A percentile compares a stretch with the other conserved stretches of the same genome.
Conservation (phyloP, 2,113 vertebrate species). For the Gambusia affinis region DNA sequence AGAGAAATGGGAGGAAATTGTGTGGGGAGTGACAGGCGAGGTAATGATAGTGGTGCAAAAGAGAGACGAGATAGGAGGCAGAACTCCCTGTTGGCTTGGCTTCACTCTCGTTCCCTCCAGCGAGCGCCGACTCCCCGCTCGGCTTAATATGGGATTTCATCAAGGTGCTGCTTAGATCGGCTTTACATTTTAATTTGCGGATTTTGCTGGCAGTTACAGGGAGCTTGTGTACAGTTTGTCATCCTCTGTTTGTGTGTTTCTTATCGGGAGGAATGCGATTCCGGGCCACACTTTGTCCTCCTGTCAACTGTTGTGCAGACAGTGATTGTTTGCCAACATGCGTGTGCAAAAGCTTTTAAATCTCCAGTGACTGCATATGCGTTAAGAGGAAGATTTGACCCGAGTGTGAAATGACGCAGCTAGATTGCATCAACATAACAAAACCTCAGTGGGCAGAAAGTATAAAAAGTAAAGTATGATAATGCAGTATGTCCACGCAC, state of each 20-base stretch:
- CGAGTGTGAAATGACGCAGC: background rate
- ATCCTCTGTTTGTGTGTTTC: slow-evolving; percentile 37
- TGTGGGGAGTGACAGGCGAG: slow-evolving; percentile 54
- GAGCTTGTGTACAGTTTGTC: slow-evolving; percentile 30
- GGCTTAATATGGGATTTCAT: slow-evolving; percentile 74
- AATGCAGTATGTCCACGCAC: background rate
- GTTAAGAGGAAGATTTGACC: slow-evolving; percentile 15
- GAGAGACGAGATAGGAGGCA: slow-evolving; percentile 48
- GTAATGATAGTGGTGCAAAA: slow-evolving; percentile 58
- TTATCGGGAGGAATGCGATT: slow-evolving; percentile 37
- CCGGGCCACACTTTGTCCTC: slow-evolving; percentile 35
- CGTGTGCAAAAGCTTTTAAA: slow-evolving; percentile 37
- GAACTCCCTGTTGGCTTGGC: slow-evolving; percentile 61
- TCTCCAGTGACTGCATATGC: slow-evolving; percentile 7
- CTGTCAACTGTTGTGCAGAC: slow-evolving; percentile 35
- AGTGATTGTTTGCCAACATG: slow-evolving; percentile 36
- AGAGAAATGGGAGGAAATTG: slow-evolving; percentile 51
- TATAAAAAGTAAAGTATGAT: background rate
- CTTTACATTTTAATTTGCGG: slow-evolving; percentile 76
- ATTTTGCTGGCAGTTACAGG: slow-evolving; percentile 50
- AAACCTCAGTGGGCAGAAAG: background rate
- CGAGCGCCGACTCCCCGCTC: slow-evolving; percentile 63
- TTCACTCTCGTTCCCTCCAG: slow-evolving; percentile 65
- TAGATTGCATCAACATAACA: background rate
- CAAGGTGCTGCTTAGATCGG: slow-evolving; percentile 69